Evolutionary conservation across 2,797 vertebrate genomes (phyloP), one percentile per base, ranked within the genome.

Genomic region (Eptatretus atami): DNA sequence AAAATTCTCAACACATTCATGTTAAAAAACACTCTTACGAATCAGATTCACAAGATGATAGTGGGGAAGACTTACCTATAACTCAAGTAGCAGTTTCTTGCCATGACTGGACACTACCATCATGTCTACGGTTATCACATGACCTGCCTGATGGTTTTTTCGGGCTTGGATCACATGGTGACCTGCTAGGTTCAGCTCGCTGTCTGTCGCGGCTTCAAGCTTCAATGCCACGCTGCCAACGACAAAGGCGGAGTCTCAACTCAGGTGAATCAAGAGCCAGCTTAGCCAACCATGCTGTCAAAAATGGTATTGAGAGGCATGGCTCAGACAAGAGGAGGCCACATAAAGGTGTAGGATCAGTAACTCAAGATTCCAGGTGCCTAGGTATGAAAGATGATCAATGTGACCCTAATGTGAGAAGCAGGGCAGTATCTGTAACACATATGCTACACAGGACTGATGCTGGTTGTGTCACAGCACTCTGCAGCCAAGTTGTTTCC

Each of bases 121-220:
- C 70, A 53, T 74, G 74, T 61, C 77, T 68, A 64, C 79, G 74
- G 68, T 75, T 82, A 69, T 80, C 81, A 13, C 83, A 80, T 64
- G 83, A 84, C 64, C 65, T 82, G 71, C 86, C 84, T 12, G 83
- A 85, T 70, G 83, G 81, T 69, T 73, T 85, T 6, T 81, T 82
- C 73, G 78, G 78, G 73, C 82, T 77, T 81, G 79, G 81, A 64
- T 73, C 71, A 52, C 70, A 65, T 25, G 57, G 8, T n/a, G n/a
- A n/a, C 57, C 25, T 61, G n/a, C 57, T 25, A 24, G 25, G 57
- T n/a, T n/a, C 57, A 25, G n/a, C 57, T n/a, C 57, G 57, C 57
- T 61, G 57, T 12, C n/a, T 61, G 57, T 61, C n/a, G 10, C 57
- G 25, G 57, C n/a, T 61, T 5, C 31, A 44, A 44, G 31, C 31